Base-by-base conservation (phyloP, 1,140 invertebrate genomes). In the Coboldia fuscipes region DNA sequence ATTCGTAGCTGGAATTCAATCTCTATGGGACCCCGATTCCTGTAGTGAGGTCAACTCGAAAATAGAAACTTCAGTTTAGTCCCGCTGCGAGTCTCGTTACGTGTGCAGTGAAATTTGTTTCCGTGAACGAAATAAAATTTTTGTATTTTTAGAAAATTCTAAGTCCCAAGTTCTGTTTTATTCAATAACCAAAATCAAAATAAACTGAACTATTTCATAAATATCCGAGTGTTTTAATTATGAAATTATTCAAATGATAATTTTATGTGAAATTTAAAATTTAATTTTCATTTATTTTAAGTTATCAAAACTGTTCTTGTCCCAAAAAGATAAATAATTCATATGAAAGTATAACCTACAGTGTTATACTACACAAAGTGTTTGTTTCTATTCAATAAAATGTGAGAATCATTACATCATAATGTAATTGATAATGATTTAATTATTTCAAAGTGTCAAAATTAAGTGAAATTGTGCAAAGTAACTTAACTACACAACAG, bases 21-120 rank as follows among this genome's bases (percentile, higher is more conserved):
- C 27, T 10, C 27, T 29, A 29, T 29, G 27, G 27, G 27, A 29
- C 27, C 8, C 14, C 8, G 27, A 29, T 29, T 6, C 27, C 27
- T 29, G 22, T 24, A 19, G n/a, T 23, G 22, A 34, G 33, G 33
- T 34, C 33, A 34, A 34, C 22, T 24, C 33, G 10, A 9, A 20
- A 34, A 16, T 30, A 21, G n/a, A 23, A 29, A 17, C 31, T 36
- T 16, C 10, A 20, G 12, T 31, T 31, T 21, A 36, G 35, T 36
- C 35, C 35, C 26, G 35, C 35, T 36, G 35, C 28, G 35, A 36
- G 7, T 19, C 17, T 36, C 35, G 35, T 27, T 27, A 27, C 14
- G 35, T 36, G 17, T 14, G 22, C 14, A 17, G 6, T 15, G 10
- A 5, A n/a, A n/a, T n/a, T 7, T n/a, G 7, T 8, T n/a, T n/a